Evolutionary conservation across 2,888 invertebrate species (phyloP).

Genomic region (Calameuta filiformis): DNA sequence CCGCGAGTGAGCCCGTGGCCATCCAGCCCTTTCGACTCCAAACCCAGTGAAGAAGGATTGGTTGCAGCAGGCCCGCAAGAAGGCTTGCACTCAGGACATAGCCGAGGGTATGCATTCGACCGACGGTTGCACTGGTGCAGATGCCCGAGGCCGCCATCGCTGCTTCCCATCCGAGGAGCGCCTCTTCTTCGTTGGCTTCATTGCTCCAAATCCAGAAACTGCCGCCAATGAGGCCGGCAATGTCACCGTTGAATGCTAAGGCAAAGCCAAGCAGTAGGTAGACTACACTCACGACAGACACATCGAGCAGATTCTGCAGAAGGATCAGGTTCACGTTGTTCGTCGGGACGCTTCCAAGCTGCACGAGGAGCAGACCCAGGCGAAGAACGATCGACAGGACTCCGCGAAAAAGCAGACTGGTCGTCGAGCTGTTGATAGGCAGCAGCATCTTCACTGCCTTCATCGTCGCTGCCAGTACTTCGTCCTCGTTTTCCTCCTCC

Average conservation of each 20-base stretch:
- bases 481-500: not conserved
- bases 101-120: constrained; percentile 52
- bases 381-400: constrained; percentile 49
- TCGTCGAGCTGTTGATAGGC: too few relatives aligned
- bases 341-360: constrained; percentile 59
- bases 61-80: constrained; percentile 51
- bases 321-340: constrained; percentile 60
- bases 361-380: constrained; percentile 54
- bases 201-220: constrained; percentile 47
- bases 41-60: constrained; percentile 60
- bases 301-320: constrained; percentile 59
- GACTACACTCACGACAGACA: constrained; percentile 50
- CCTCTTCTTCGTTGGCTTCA: constrained; percentile 40
- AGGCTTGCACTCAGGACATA: constrained; percentile 44
- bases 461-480: not conserved
- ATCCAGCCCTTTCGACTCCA: constrained; percentile 60
- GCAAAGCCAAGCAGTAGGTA: constrained; percentile 50
- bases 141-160: constrained; percentile 56
- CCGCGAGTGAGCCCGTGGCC: constrained; percentile 38
- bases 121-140: constrained; percentile 52
- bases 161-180: constrained; percentile 53
- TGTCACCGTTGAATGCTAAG: constrained; percentile 54
- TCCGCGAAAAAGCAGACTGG: constrained; percentile 21
- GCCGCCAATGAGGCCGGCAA: constrained; percentile 41
- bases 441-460: not conserved